These are phyloP conservation scores for Gymnocypris eckloni DNA, from an alignment of 2,797 vertebrate species.

Conservation along the genomic window DNA sequence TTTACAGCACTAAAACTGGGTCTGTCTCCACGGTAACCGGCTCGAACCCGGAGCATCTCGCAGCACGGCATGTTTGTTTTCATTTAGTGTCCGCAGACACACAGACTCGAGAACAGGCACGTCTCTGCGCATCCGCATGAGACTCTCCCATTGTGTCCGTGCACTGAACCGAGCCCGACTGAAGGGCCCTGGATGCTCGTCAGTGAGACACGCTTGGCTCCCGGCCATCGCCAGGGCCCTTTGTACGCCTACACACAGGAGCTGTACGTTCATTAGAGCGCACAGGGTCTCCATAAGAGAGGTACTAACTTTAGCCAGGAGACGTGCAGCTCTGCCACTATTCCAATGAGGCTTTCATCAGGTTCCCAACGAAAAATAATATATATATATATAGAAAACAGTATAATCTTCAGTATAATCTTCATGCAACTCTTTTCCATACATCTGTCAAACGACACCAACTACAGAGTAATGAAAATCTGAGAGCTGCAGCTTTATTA, in stretches of 20 bases:
- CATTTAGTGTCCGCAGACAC: neutral
- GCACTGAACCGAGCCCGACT: conserved; percentile 48
- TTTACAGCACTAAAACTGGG: neutral
- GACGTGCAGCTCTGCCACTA: conserved; percentile 39
- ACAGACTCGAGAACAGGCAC: conserved; percentile 5
- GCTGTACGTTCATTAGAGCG: conserved; percentile 49
- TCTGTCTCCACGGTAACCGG: neutral
- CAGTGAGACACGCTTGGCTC: conserved; percentile 15
- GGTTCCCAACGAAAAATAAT: neutral
- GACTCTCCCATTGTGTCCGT: conserved; percentile 44
- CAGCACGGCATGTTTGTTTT: neutral
- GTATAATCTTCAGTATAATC: neutral
- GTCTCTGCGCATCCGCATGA: neutral
- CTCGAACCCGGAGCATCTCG: neutral
- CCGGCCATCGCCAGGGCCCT: neutral
- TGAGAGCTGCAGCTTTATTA: too few relatives aligned
- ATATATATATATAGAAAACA: neutral
- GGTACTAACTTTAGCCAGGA: conserved; percentile 43
- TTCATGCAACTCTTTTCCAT: neutral
- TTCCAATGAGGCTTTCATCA: neutral
- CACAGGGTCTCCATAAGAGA: conserved; percentile 11
- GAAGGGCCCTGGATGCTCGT: conserved; percentile 25
- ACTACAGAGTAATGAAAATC: too few relatives aligned
- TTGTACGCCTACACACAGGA: conserved; percentile 36
- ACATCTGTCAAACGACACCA: too few relatives aligned